These are phyloP conservation scores for Bembecia ichneumoniformis DNA, from an alignment of 2,888 invertebrate genomes.

Conservation along the genomic window DNA sequence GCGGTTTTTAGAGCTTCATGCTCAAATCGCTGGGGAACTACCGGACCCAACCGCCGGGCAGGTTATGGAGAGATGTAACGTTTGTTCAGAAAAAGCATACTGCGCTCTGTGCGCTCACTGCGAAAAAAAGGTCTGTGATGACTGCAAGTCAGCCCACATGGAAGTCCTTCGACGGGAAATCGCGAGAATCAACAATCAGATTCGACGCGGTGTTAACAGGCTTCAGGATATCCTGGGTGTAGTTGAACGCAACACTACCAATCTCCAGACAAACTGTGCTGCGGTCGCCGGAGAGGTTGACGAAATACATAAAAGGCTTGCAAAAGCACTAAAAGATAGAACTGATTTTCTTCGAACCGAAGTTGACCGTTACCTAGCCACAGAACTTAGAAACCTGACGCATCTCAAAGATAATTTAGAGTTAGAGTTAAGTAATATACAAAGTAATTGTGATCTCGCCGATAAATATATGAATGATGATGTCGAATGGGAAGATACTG, in stretches of 20 bases:
- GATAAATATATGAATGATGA: constrained; percentile 94
- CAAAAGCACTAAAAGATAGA: constrained; percentile 91
- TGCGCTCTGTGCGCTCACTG: constrained; percentile 94
- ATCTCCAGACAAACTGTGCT: constrained; percentile 89
- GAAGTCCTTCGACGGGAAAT: constrained; percentile 95
- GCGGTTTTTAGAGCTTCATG: constrained; percentile 93
- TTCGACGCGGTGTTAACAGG: constrained; percentile 89
- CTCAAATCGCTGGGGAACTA: constrained; percentile 91
- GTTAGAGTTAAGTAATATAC: constrained; percentile 94
- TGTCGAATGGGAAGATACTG: constrained; percentile 93
- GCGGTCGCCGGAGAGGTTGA: constrained; percentile 95
- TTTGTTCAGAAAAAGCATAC: constrained; percentile 93
- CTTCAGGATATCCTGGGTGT: constrained; percentile 87
- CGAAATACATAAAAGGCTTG: constrained; percentile 88
- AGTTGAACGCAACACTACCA: constrained; percentile 90
- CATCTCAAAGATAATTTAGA: constrained; percentile 94
- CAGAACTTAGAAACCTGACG: constrained; percentile 88
- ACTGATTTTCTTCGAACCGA: constrained; percentile 89
- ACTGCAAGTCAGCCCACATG: constrained; percentile 97
- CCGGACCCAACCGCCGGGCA: constrained; percentile 93
- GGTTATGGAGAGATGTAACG: constrained; percentile 93
- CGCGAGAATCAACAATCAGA: constrained; percentile 88
- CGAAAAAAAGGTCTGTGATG: constrained; percentile 96
- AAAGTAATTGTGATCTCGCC: constrained; percentile 96
- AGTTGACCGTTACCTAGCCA: constrained; percentile 91